Evolutionary conservation across 2,797 vertebrate species (phyloP), one percentile per base, ranked within the genome.

Genomic region (Chrosomus eos): DNA sequence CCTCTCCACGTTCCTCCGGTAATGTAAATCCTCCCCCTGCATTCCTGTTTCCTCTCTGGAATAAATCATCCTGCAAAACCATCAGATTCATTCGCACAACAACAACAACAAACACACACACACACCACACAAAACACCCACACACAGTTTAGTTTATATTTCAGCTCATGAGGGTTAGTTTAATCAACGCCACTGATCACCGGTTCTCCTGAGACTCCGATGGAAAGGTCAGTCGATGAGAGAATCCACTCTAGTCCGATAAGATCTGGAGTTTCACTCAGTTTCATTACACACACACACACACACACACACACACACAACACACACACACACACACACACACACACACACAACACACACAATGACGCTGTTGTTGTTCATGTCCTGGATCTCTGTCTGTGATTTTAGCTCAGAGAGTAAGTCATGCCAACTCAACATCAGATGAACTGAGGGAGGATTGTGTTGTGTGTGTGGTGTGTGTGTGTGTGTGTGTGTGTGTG

Each of bases 401-500:
- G 78, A 28, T 58, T 84, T 67, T 23, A 13, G n/a, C 38, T 70
- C n/a, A 43, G 55, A 78, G 10, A 14, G n/a, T n/a, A n/a, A 71
- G 21, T 68, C 28, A 1, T 62, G 75, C 75, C 58, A 80, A 33
- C 43, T 80, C 85, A 86, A 82, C 87, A 87, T 89, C 85, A 81
- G 51, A 31, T 7, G 81, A 79, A 58, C 75, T 85, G 82, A 89
- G 84, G 77, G 51, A 64, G 86, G 71, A 87, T 90, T 53, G 75
- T 53, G 75, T 90, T n/a, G n/a, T n/a, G n/a, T n/a, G n/a, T n/a
- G n/a, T n/a, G n/a, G 83, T 88, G 58, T 62, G 55, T 26, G 80
- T 40, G 74, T 33, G 72, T 90, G 83, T 53, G 80, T 85, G n/a
- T n/a, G n/a, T n/a, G n/a, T n/a, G n/a, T 53, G 75, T 90, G 83